Evolutionary conservation across 1,140 invertebrate genomes (phyloP), one percentile per base, ranked within the genome.

Genomic region (Piezodorus guildinii): DNA sequence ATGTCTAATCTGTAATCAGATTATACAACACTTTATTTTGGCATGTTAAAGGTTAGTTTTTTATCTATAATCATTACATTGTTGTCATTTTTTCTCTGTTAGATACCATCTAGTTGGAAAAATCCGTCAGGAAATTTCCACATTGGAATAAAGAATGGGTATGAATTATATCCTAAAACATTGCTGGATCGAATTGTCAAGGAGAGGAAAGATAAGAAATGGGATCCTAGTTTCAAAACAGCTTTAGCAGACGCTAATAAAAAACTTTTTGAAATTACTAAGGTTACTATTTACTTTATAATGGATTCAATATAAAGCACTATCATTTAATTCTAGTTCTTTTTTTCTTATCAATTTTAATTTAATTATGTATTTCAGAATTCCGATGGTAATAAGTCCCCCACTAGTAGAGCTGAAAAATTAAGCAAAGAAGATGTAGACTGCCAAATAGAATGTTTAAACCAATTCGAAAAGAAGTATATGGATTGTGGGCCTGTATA

Each of bases 371-470:
- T 58, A 52, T 21, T 52, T 21, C 66, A 74, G 67, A 75, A 23
- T 21, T 43, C 75, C 62, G 78, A 79, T 71, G 77, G 80, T 60
- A 65, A 68, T 21, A 70, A 74, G 59, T 68, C 76, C 68, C 75
- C 72, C 45, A 77, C 74, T 30, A 81, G 77, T 66, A 70, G 81
- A 67, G 80, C 87, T 66, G 88, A 96, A 56, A 95, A 94, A 77
- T 75, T 91, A 9, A 74, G 82, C 27, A 93, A 93, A 73, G 95
- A 98, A 74, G 91, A 99, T 72, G 73, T 94, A 3, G 92, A 96
- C 71, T 82, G 85, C 17, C 83, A 85, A 72, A 75, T 96, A 39
- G 95, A 98, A 69, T 78, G 91, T 60, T 77, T 98, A 45, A 67
- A 66, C 61, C 79, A 75, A 67, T 78, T 88, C 56, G 95, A 98